Evolutionary conservation across 2,113 vertebrate genomes (phyloP).

Genomic region (Choloepus hoffmanni): DNA sequence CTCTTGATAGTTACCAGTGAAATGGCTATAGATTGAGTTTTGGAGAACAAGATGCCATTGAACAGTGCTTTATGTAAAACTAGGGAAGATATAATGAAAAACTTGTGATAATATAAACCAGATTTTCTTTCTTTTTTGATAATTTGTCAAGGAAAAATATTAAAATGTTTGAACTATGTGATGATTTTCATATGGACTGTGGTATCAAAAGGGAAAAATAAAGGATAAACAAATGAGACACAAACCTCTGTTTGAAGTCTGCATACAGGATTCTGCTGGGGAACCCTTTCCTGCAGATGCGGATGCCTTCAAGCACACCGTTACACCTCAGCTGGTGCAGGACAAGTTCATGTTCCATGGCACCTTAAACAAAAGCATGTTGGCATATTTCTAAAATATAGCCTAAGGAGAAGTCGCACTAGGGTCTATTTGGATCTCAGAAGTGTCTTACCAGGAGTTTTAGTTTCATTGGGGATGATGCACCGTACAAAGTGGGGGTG

Average conservation of each 20-base stretch:
- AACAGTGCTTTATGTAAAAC: slow-evolving; percentile 1
- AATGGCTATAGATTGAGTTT: not conserved
- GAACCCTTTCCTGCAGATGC: slow-evolving; percentile 93
- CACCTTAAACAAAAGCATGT: slow-evolving; percentile 82
- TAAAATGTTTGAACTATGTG: not conserved
- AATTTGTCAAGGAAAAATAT: slow-evolving; percentile 5
- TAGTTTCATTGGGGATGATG: slow-evolving; percentile 92
- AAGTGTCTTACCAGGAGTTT: slow-evolving; percentile 88
- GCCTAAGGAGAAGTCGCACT: not conserved
- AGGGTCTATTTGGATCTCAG: not conserved
- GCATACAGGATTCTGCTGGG: slow-evolving; percentile 92
- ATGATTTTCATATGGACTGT: not conserved
- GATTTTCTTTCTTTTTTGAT: not conserved
- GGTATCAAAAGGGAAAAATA: not conserved
- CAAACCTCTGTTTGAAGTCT: slow-evolving; percentile 94
- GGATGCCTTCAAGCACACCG: slow-evolving; percentile 92
- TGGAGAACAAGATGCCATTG: not conserved
- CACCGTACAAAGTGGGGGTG: slow-evolving; percentile 92
- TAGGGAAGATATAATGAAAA: not conserved
- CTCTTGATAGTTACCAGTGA: not conserved
- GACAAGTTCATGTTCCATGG: slow-evolving; percentile 92
- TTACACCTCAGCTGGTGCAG: slow-evolving; percentile 94
- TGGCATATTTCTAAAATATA: not conserved
- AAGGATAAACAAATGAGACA: not conserved
- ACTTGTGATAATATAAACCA: not conserved